phyloP scores from a whole-genome alignment of 2,797 vertebrate genomes.

The Typhlichthys eigenmanni region DNA sequence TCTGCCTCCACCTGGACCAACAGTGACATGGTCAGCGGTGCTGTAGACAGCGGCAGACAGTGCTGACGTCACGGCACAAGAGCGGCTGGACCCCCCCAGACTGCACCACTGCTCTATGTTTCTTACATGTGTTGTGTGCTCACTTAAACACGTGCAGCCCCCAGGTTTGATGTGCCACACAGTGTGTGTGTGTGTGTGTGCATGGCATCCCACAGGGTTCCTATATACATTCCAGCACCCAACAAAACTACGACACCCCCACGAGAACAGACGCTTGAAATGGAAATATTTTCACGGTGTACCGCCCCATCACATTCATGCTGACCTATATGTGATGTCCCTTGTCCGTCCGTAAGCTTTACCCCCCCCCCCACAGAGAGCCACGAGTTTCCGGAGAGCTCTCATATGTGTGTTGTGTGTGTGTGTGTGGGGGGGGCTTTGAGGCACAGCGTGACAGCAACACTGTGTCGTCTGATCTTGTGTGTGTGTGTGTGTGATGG shows the following conservation, averaged over 20 bases:
- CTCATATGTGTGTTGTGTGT: slow-evolving; percentile 9
- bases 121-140: too few relatives aligned
- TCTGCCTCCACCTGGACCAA: too few relatives aligned
- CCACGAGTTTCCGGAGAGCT: slow-evolving; percentile 4
- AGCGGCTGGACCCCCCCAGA: too few relatives aligned
- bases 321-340: slow-evolving; percentile 49
- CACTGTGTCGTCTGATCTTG: slow-evolving; percentile 34
- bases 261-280: neutral
- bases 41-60: too few relatives aligned
- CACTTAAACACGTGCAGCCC: too few relatives aligned
- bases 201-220: too few relatives aligned
- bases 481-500: slow-evolving; percentile 15
- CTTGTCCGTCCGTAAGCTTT: slow-evolving; percentile 18
- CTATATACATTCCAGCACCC: too few relatives aligned
- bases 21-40: too few relatives aligned
- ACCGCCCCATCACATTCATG: slow-evolving; percentile 6
- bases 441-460: slow-evolving; percentile 42
- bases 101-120: too few relatives aligned
- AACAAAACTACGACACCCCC: neutral
- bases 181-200: too few relatives aligned
- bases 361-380: neutral
- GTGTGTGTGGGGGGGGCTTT: neutral
- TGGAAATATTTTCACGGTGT: neutral
- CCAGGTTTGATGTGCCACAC: too few relatives aligned
- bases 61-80: too few relatives aligned